phyloP scores from a whole-genome alignment of 2,888 invertebrate species.

The Chironomus riparius region DNA sequence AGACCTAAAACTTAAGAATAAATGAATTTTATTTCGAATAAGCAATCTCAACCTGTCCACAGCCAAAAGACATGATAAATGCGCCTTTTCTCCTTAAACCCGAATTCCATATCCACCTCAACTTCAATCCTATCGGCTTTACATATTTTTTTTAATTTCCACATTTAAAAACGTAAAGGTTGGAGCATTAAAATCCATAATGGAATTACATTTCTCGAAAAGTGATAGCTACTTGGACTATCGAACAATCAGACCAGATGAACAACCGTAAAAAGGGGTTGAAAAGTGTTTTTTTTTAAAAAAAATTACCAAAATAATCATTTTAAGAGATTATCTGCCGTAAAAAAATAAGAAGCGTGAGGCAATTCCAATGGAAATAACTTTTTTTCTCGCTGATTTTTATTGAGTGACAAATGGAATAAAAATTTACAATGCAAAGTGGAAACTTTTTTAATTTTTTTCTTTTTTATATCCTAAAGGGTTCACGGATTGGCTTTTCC shows the following conservation, averaged over 20 bases:
- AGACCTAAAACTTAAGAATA: no score
- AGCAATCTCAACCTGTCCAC: no score
- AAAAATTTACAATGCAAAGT: conserved; percentile 4
- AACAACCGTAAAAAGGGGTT: conserved; percentile 1
- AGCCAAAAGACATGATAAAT: no score
- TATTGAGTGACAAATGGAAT: conserved; percentile 22
- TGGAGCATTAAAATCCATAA: conserved; percentile 17
- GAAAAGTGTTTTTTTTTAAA: background rate
- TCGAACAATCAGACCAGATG: background rate
- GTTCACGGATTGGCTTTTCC: conserved; percentile 23
- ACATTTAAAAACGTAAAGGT: background rate
- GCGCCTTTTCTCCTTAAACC: no score
- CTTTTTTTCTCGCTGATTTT: background rate
- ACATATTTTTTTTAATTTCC: background rate
- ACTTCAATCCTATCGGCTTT: background rate
- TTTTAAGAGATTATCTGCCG: conserved; percentile 22
- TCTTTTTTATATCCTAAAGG: background rate
- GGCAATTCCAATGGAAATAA: conserved; percentile 2
- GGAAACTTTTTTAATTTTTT: background rate
- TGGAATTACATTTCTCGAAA: conserved; percentile 11
- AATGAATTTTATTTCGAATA: no score
- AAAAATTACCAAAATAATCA: conserved; percentile 21
- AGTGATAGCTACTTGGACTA: background rate
- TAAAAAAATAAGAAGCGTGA: conserved; percentile 13
- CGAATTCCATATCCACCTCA: no score